Percentiles rank a stretch among this genome's conserved stretches.
Conservation (phyloP, 2,888 invertebrate genomes). For the Selenia dentaria region DNA sequence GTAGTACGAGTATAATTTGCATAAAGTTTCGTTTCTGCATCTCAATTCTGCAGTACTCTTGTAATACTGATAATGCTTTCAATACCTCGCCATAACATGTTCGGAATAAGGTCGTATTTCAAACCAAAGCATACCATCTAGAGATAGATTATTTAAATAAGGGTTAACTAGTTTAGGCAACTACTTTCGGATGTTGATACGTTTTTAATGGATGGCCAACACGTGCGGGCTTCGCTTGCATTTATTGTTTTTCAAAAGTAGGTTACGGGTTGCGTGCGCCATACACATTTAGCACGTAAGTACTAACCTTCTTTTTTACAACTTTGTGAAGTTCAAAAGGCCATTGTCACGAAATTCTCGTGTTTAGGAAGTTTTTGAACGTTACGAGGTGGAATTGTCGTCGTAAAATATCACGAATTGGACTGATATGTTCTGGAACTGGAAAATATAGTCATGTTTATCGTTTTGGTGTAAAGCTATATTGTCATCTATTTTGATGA, state of each 20-base stretch:
- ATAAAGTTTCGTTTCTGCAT: not conserved
- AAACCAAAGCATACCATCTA: not conserved
- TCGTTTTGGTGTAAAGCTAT: not conserved
- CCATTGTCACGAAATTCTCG: slow-evolving; percentile 19
- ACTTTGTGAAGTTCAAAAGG: slow-evolving; percentile 8
- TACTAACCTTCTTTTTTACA: slow-evolving; percentile 4
- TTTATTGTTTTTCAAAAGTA: slow-evolving; percentile 7
- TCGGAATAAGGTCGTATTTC: slow-evolving; percentile 2
- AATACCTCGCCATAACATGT: not conserved
- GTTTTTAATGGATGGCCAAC: slow-evolving; percentile 66
- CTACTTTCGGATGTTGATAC: slow-evolving; percentile 64
- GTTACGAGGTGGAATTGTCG: slow-evolving; percentile 6
- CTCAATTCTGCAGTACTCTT: not conserved
- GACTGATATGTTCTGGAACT: not conserved
- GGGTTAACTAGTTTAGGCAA: slow-evolving; percentile 41
- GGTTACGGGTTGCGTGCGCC: slow-evolving; percentile 11
- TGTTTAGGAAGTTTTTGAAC: slow-evolving; percentile 8
- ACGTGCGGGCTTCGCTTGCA: slow-evolving; percentile 39
- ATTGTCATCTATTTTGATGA: no score
- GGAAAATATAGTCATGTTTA: not conserved
- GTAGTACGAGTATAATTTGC: no score
- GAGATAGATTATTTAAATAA: slow-evolving; percentile 10
- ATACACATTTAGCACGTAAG: slow-evolving; percentile 4
- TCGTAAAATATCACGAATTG: slow-evolving; percentile 11
- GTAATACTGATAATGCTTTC: slow-evolving; percentile 27